phyloP scores from a whole-genome alignment of 1,140 invertebrate species.

The Prorops nasuta region DNA sequence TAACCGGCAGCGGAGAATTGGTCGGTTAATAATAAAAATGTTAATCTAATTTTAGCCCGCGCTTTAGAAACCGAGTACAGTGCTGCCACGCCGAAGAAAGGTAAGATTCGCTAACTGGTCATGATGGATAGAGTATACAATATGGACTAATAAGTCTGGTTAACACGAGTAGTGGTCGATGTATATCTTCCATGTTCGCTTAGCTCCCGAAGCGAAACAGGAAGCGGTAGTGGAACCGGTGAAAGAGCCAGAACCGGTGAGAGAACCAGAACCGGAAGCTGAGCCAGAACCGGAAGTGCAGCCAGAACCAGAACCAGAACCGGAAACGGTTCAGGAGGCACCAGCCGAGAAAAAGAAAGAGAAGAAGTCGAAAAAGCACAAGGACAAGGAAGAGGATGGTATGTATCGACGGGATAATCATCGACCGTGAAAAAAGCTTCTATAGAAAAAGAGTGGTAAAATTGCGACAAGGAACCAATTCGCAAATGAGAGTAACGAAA shows the following conservation, averaged over 20 bases:
- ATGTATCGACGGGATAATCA: too few relatives aligned
- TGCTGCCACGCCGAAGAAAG: constrained; percentile 24
- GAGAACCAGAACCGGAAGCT: constrained; percentile 17
- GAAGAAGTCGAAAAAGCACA: constrained; percentile 29
- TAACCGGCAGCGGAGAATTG: too few relatives aligned
- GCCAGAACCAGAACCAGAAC: constrained; percentile 17
- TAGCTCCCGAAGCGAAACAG: not conserved
- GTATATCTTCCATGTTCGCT: not conserved
- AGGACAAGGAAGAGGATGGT: constrained; percentile 23
- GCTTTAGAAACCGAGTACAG: constrained; percentile 33
- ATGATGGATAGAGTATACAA: not conserved
- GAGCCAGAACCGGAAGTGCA: constrained; percentile 14
- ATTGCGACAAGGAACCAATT: too few relatives aligned
- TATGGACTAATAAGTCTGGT: too few relatives aligned
- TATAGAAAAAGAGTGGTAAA: too few relatives aligned
- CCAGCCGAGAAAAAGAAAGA: constrained; percentile 32
- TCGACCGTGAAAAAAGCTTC: too few relatives aligned
- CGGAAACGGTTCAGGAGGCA: constrained; percentile 20
- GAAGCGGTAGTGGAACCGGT: constrained; percentile 12
- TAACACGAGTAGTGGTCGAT: too few relatives aligned
- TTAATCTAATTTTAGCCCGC: constrained; percentile 40
- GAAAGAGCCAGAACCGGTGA: constrained; percentile 17
- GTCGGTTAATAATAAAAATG: too few relatives aligned
- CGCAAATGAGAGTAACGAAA: too few relatives aligned
- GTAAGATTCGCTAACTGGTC: constrained; percentile 27